Percentiles rank a stretch among this genome's conserved stretches.
Evolutionary conservation across 2,797 vertebrate species (phyloP).

Genomic region (Danio aesculapii): DNA sequence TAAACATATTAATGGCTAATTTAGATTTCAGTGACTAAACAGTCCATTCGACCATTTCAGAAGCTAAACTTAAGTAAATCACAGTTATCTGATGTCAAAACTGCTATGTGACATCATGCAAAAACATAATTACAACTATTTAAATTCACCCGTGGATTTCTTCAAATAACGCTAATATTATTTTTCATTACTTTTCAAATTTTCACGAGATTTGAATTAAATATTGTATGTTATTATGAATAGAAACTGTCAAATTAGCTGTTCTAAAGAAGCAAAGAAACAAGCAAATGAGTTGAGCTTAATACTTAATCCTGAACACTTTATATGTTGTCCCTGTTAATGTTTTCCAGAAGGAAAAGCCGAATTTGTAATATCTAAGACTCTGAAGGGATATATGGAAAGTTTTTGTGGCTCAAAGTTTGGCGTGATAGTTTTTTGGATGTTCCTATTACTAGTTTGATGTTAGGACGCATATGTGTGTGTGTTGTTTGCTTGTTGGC

Average conservation of each 20-base stretch:
- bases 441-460: constrained; percentile 19
- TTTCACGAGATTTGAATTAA: background rate
- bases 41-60: background rate
- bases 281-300: background rate
- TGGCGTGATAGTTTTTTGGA: constrained; percentile 29
- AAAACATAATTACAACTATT: background rate
- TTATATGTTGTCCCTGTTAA: constrained; percentile 10
- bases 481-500: constrained; percentile 28
- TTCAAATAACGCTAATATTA: background rate
- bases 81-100: background rate
- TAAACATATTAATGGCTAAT: constrained; percentile 24
- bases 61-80: background rate
- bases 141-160: background rate
- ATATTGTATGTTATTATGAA: background rate
- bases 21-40: background rate
- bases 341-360: constrained; percentile 24
- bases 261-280: background rate
- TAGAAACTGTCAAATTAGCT: background rate
- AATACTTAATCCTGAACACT: background rate
- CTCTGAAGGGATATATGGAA: constrained; percentile 16
- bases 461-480: constrained; percentile 21
- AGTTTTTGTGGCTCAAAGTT: constrained; percentile 25
- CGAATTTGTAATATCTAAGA: background rate
- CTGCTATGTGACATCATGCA: background rate
- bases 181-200: background rate